Evolutionary conservation across 1,140 invertebrate genomes (phyloP), one percentile per base, ranked within the genome.

Genomic region (Radopholus similis): DNA sequence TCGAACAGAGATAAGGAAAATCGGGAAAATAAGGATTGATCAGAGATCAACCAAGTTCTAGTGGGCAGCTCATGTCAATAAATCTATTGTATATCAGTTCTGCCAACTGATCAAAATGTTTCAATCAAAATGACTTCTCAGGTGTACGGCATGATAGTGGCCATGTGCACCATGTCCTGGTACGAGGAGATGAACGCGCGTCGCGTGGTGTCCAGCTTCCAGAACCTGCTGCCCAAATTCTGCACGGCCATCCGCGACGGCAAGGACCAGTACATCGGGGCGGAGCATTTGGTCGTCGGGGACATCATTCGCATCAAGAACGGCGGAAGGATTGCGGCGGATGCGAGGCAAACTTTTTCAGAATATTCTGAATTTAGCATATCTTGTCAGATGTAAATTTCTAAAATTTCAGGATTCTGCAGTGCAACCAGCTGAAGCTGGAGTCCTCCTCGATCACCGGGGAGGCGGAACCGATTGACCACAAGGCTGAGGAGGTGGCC

Each of bases 181-280:
- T 40, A 53, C 34, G 73, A 75, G n/a, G 73, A 64, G 47, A 30
- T 64, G 42, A 18, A 38, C 11, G 63, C 63, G n/a, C 26, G 58
- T 38, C 11, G 28, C 51, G 71, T 75, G 23, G 71, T 77, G 6
- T 44, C 34, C 21, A 65, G 70, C 8, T 77, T 76, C 47, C 56
- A 68, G 26, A 75, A 71, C 40, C 58, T 74, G n/a, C 37, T 76
- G 11, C 74, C 83, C 37, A 89, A 95, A 87, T 94, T 92, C 83
- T 94, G 94, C 23, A 90, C 91, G 58, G 93, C 95, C 57, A 87
- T 97, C 72, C 88, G 95, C 72, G 91, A 94, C 85, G 93, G 94
- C 68, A 89, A 93, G 83, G 95, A 94, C 82, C 84, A 91, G 66
- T 93, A 90, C 62, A 85, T 95, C 59, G 88, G 89, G 42, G 91